Base-by-base conservation (phyloP, 23 tunicate species). In the Ciona savignyi region DNA sequence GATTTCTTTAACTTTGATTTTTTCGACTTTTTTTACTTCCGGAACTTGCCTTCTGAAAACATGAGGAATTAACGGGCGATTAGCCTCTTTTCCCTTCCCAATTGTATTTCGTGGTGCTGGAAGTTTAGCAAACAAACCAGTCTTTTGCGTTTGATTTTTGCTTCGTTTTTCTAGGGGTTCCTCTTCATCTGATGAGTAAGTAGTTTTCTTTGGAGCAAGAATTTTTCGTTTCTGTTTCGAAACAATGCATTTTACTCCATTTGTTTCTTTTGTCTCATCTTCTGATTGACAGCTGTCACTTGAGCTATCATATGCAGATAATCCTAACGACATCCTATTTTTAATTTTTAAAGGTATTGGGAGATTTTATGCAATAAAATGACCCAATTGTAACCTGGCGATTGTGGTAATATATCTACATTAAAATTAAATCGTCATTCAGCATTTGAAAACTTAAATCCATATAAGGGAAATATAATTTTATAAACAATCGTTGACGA, bases 91-190 rank as follows among this genome's bases (percentile, higher is more conserved):
- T 2, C 86, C 80, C 24, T 73, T 49, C 6, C 83, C 86, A 64
- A 84, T 32, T 0, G 86, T 66, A 34, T 85, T 85, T 28, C 71
- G 56, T 19, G 97, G 97, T 65, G 97, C 75, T 2, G 97, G 97
- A n/a, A 91, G 86, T 72, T 85, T 84, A 0, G 97, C 74, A 80
- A 91, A 91, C 32, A 91, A 60, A 11, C 97, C 92, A 15, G 86
- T 76, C 32, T 77, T 60, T 3, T 62, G 29, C 4, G 49, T 31
- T 1, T 35, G 60, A 11, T 68, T 15, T 29, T 73, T 85, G 27
- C 65, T 19, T 56, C 34, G 78, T 30, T 85, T 85, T 51, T 22
- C 63, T 56, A 74, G 27, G 0, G 91, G 91, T 30, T 84, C 89
- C 30, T 81, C 86, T 29, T 85, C 91, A 33, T 85, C 91, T n/a